Percentiles rank a stretch among this genome's conserved stretches.
Conservation (phyloP, 92 coral and sea anemone genomes). For the Diadumene lineata region DNA sequence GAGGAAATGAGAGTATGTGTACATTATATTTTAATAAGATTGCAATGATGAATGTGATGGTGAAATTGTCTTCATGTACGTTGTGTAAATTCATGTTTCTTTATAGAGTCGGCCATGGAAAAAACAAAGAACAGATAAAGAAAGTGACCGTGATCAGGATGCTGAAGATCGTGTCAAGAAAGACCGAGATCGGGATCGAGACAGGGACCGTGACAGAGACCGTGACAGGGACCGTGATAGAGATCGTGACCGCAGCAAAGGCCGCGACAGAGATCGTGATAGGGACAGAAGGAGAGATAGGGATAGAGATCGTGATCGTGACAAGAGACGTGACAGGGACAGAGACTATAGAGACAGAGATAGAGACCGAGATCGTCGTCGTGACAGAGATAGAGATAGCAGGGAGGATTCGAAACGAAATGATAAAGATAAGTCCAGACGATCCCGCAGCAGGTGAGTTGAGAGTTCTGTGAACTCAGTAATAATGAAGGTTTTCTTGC, state of each 20-base stretch:
- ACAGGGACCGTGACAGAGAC: constrained; percentile 37
- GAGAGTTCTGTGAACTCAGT: neutral
- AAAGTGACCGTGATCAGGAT: constrained; percentile 65
- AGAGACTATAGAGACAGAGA: constrained; percentile 48
- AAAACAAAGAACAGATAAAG: constrained; percentile 21
- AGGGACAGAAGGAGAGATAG: constrained; percentile 39
- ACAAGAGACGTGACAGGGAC: constrained; percentile 36
- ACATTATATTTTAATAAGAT: no score
- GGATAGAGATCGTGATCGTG: constrained; percentile 45
- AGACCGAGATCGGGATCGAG: constrained; percentile 52
- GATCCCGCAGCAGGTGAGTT: constrained; percentile 89
- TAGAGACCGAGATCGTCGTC: constrained; percentile 25
- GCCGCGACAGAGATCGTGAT: constrained; percentile 45
- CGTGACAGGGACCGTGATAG: constrained; percentile 42
- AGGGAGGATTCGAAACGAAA: constrained; percentile 26
- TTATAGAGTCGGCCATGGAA: constrained; percentile 55
- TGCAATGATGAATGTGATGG: no score
- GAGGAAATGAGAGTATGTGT: constrained; percentile 87
- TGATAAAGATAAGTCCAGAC: constrained; percentile 86
- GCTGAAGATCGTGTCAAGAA: constrained; percentile 34
- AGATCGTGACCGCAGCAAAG: constrained; percentile 30
- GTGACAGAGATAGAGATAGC: constrained; percentile 29
- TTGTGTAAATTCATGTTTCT: no score
- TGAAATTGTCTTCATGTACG: no score
- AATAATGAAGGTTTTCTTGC: neutral